phyloP scores from a whole-genome alignment of 2,797 vertebrate genomes.

The Helicolenus hilgendorfi region DNA sequence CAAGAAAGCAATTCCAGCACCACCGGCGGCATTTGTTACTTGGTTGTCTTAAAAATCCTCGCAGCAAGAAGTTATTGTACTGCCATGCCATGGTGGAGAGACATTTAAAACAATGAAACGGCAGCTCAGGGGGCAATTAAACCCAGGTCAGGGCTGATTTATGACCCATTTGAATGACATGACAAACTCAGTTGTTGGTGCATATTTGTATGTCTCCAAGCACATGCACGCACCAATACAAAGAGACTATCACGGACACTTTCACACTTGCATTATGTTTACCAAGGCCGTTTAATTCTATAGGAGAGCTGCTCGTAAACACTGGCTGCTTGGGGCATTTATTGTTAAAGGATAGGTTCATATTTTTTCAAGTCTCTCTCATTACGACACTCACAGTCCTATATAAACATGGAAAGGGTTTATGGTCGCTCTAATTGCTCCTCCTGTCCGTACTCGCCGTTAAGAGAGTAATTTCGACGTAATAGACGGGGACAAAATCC shows the following conservation, averaged over 20 bases:
- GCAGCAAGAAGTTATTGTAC: constrained; percentile 82
- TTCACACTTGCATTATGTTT: constrained; percentile 26
- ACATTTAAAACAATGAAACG: constrained; percentile 88
- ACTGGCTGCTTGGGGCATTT: constrained; percentile 11
- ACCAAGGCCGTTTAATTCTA: constrained; percentile 10
- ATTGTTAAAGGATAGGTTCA: neutral
- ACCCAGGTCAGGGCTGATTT: constrained; percentile 81
- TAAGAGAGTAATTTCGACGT: neutral
- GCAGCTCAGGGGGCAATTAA: constrained; percentile 86
- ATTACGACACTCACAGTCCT: neutral
- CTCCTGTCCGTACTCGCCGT: neutral
- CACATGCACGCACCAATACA: constrained; percentile 20
- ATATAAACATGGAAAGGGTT: neutral
- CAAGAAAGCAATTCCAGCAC: constrained; percentile 82
- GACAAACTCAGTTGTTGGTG: constrained; percentile 43
- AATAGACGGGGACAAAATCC: neutral
- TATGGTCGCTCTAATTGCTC: neutral
- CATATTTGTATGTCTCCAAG: constrained; percentile 32
- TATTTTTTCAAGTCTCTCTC: neutral
- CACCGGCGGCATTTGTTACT: constrained; percentile 78
- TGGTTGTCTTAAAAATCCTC: constrained; percentile 70
- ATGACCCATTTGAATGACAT: constrained; percentile 76
- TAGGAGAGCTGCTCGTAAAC: constrained; percentile 1
- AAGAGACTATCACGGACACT: constrained; percentile 27
- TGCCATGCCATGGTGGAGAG: constrained; percentile 70